phyloP scores from a whole-genome alignment of 2,888 invertebrate species.

The Podabrus alpinus region DNA sequence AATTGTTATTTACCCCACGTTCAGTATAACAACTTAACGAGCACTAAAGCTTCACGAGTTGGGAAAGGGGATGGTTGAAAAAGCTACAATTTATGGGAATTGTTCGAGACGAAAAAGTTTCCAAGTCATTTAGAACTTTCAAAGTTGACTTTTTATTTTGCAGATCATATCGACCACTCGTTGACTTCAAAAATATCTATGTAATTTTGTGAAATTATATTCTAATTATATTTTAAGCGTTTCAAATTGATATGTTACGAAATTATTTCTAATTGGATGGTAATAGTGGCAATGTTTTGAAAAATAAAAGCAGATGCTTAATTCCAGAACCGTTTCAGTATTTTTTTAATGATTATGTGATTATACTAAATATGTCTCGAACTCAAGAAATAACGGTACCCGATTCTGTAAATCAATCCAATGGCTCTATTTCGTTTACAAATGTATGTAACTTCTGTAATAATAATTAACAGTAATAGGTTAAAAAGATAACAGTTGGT shows the following conservation, averaged over 20 bases:
- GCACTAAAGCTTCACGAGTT: background rate
- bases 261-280: background rate
- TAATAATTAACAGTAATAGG: slow-evolving; percentile 19
- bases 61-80: background rate
- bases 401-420: background rate
- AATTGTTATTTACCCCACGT: background rate
- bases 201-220: background rate
- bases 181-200: background rate
- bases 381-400: background rate
- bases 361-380: background rate
- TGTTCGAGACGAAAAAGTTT: background rate
- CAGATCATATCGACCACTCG: too few relatives aligned
- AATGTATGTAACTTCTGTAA: slow-evolving; percentile 1
- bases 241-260: background rate
- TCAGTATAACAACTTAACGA: background rate
- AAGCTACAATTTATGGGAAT: background rate
- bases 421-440: background rate
- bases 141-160: too few relatives aligned
- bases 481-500: slow-evolving; percentile 29
- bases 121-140: background rate
- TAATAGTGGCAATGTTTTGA: background rate
- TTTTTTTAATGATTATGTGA: background rate
- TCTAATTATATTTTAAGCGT: background rate
- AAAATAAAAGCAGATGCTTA: slow-evolving; percentile 2
- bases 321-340: background rate